These are phyloP conservation scores for Acromyrmex charruanus DNA, from an alignment of 1,140 invertebrate genomes.

Conservation along the genomic window DNA sequence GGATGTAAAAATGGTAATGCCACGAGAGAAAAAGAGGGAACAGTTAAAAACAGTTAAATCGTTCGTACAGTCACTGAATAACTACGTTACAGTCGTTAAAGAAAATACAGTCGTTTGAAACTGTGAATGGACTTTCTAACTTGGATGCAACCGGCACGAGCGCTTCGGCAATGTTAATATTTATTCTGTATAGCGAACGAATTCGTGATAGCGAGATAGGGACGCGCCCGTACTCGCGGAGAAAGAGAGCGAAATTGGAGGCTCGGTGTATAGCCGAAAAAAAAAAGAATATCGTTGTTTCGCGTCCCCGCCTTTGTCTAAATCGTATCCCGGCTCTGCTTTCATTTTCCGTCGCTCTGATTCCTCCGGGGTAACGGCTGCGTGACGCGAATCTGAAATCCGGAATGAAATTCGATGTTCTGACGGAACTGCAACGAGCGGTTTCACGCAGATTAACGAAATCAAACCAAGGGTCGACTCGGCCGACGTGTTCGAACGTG, in stretches of 20 bases:
- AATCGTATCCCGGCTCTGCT: constrained; percentile 61
- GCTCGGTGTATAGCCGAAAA: constrained; percentile 21
- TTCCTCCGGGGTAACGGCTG: constrained; percentile 66
- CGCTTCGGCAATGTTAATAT: constrained; percentile 57
- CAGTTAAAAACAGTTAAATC: constrained; percentile 28
- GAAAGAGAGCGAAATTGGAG: constrained; percentile 69
- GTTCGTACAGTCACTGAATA: constrained; percentile 42
- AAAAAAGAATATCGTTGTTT: constrained; percentile 45
- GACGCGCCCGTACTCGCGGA: background rate
- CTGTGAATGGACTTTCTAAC: constrained; percentile 47
- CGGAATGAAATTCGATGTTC: constrained; percentile 51
- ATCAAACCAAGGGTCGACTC: constrained; percentile 50
- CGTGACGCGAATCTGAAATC: constrained; percentile 72
- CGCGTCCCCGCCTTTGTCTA: constrained; percentile 65
- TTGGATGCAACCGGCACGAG: constrained; percentile 28
- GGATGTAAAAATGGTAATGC: background rate
- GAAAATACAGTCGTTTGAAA: constrained; percentile 54
- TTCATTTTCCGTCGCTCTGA: constrained; percentile 70
- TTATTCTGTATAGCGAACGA: constrained; percentile 54
- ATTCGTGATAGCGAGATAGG: constrained; percentile 20
- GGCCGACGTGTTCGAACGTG: constrained; percentile 36
- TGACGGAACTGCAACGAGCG: constrained; percentile 49
- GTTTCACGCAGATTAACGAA: constrained; percentile 60
- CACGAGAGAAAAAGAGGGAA: background rate
- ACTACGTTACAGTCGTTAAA: constrained; percentile 43